Conservation (phyloP, 2,113 vertebrate genomes). For the Passerina amoena region DNA sequence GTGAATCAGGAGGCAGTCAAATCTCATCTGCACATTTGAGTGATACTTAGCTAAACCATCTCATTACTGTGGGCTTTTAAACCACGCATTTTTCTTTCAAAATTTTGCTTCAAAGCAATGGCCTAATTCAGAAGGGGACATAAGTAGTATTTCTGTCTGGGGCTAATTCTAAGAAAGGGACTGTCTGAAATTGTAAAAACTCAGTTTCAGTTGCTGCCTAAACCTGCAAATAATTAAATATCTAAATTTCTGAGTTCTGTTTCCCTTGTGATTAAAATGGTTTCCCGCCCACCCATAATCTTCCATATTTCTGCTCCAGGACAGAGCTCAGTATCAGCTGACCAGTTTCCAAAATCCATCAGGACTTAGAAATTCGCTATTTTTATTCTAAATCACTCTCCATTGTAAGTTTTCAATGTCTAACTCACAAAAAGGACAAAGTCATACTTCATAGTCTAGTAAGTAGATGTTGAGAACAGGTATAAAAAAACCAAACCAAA, state of each 20-base stretch:
- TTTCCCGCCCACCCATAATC: rapidly evolving
- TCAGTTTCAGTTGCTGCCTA: background rate
- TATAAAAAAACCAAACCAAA: background rate
- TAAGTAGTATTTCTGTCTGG: background rate
- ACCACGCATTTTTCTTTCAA: background rate
- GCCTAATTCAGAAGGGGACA: background rate
- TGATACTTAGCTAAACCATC: background rate
- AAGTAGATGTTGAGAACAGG: background rate
- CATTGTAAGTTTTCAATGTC: background rate
- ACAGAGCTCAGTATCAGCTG: background rate
- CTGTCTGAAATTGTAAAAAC: background rate
- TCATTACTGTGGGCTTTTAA: background rate
- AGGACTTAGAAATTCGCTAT: background rate
- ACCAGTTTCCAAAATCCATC: background rate
- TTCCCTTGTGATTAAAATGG: background rate
- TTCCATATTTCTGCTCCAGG: background rate
- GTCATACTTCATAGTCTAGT: background rate
- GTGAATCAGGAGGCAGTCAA: conserved; percentile 1
- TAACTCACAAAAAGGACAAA: background rate
- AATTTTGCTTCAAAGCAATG: background rate
- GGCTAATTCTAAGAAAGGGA: background rate
- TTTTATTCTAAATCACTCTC: background rate
- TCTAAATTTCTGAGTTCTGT: background rate
- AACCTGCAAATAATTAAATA: background rate
- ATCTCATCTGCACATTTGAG: background rate